Evolutionary conservation across 2,888 invertebrate genomes (phyloP).

Genomic region (Lomographa bimaculata): DNA sequence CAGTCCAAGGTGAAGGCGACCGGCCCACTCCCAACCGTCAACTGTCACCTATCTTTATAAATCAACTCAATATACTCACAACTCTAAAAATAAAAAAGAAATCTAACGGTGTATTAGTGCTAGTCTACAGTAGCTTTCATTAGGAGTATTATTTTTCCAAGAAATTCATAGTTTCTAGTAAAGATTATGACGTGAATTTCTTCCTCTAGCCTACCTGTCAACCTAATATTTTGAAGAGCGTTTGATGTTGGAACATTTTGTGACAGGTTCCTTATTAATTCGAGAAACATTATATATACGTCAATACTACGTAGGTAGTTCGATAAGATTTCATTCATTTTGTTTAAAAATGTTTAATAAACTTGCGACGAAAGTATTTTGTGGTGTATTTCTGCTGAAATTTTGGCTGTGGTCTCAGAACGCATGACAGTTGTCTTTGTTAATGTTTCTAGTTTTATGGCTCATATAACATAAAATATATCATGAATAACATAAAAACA

Average conservation of each 20-base stretch:
- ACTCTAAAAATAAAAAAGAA: constrained; percentile 34
- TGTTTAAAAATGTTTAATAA: constrained; percentile 7
- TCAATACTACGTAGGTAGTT: constrained; percentile 15
- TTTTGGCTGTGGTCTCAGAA: constrained; percentile 27
- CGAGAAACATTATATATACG: constrained; percentile 4
- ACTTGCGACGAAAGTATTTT: constrained; percentile 16
- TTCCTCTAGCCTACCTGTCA: constrained; percentile 9
- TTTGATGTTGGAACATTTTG: constrained; percentile 24
- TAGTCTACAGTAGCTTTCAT: too few relatives aligned
- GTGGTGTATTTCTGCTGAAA: constrained; percentile 21
- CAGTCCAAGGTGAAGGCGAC: constrained; percentile 77
- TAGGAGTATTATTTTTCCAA: constrained; percentile 2
- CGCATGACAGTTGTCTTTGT: constrained; percentile 34
- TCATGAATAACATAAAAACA: constrained; percentile 51
- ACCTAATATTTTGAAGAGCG: constrained; percentile 7
- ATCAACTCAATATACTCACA: constrained; percentile 55
- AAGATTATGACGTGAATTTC: constrained; percentile 5
- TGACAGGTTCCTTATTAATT: constrained; percentile 27
- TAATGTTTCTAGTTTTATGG: constrained; percentile 47
- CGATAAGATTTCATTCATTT: constrained; percentile 26
- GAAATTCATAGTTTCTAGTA: constrained; percentile 7
- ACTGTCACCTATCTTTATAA: constrained; percentile 63
- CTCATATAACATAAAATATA: constrained; percentile 50
- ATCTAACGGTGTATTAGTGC: too few relatives aligned
- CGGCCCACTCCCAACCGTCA: constrained; percentile 47